Base-by-base conservation (phyloP, 2,888 invertebrate genomes). In the Nycteola revayana region DNA sequence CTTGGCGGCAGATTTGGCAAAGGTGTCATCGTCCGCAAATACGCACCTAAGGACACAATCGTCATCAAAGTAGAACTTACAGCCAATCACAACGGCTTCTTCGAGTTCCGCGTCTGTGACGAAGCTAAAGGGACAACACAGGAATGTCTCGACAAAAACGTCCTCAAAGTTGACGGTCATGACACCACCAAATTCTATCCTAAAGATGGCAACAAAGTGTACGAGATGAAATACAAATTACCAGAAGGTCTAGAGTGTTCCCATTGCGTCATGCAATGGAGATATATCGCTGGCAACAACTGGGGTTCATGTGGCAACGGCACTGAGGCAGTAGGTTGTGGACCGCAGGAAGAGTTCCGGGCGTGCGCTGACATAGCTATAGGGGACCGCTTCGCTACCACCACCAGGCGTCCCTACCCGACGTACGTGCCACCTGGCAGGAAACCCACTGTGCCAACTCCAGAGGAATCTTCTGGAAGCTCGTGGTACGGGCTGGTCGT, bases 181-280 rank as follows among this genome's bases (percentile, higher is more conserved):
- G 80, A 90, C 3, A 83, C 87, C 2, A 90, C 90, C 3, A 90
- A 92, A 43, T 95, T 91, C 66, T 95, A 93, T 67, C 95, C 95
- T 0, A 92, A 91, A 40, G 93, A 94, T 24, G 95, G 96, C 0
- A 95, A 94, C 55, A 92, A 92, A 61, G 90, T 95, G 9, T 96
- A 95, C 72, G 94, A 95, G 66, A 94, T 94, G 74, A 91, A 91
- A 51, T 93, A 93, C 48, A 88, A 90, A 51, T 75, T 94, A 30
- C 92, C 90, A 1, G 77, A 89, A 37, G 93, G 90, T 22, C 62
- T 95, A 8, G 91, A 92, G 26, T 97, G 97, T 71, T 78, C 90
- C 7, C 95, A 95, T 70, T 97, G 97, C 67, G 92, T 97, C 2
- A 82, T 97, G 37, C 97, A 97, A 67, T 97, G 97, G 97, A 91